phyloP scores from a whole-genome alignment of 2,113 vertebrate species.

The Rhinichthys klamathensis region DNA sequence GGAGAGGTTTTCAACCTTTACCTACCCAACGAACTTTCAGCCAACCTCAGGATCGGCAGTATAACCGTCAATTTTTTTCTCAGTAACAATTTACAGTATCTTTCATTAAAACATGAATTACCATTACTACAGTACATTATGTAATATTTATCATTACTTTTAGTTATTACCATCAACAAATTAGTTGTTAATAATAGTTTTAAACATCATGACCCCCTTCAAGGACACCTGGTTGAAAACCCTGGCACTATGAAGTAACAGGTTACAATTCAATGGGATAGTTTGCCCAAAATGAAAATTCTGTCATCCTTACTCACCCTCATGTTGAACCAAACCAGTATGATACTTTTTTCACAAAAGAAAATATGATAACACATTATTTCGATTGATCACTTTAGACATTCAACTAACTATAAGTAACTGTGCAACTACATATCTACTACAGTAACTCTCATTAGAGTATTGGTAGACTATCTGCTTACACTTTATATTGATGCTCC shows the following conservation, averaged over 20 bases:
- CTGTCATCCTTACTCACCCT: not conserved
- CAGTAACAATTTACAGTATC: not conserved
- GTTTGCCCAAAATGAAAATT: not conserved
- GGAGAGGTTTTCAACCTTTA: not conserved
- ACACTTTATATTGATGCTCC: too few species aligned
- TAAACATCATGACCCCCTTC: not conserved
- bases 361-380: not conserved
- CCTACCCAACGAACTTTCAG: not conserved
- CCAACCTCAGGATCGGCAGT: not conserved
- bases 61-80: not conserved
- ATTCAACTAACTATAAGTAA: too few species aligned
- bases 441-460: too few species aligned
- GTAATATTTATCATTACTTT: not conserved
- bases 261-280: not conserved
- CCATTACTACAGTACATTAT: not conserved
- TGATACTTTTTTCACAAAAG: not conserved
- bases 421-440: too few species aligned
- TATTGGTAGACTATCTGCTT: too few species aligned
- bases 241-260: not conserved
- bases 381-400: too few species aligned
- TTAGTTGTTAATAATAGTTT: not conserved
- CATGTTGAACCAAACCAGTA: not conserved
- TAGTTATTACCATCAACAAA: not conserved
- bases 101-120: not conserved
- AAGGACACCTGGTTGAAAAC: not conserved